Evolutionary conservation across 2,888 invertebrate species (phyloP), one percentile per base, ranked within the genome.

Genomic region (Salpingus planirostris): DNA sequence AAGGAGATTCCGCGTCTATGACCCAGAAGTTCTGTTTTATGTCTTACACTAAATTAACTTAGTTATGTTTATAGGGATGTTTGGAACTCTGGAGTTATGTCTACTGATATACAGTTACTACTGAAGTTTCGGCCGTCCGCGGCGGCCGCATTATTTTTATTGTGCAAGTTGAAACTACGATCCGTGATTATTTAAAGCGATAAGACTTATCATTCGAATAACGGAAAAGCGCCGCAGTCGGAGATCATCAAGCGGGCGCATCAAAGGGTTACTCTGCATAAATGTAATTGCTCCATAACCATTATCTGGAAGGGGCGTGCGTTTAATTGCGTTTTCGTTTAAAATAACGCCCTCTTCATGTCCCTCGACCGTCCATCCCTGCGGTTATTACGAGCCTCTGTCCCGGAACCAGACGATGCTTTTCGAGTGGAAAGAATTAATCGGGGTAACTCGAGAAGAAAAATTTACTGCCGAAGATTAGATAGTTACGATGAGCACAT

Each of bases 11-110:
- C 27, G 30, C 18, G 4, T 42, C 33, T 32, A 40, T 40, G 34
- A 33, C 40, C 42, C 39, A 40, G 47, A 45, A 52, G 49, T 44
- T 47, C 46, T 43, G 44, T 48, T 57, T 57, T 57, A 57, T 53
- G 53, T 49, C 54, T 53, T 45, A 47, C 55, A 52, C 49, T 55
- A 57, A 57, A 57, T 57, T 57, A 57, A 57, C 50, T 55, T 53
- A 55, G 56, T 57, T 54, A 55, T 55, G 55, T 57, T 57, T 55
- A 55, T 57, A 48, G 54, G 52, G 52, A 52, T 54, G 56, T 57
- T 55, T 54, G 51, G 51, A 54, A 54, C 46, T 54, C 51, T 50
- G 50, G 54, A 55, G 53, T 55, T 52, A 49, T 50, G 45, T 49
- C 47, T 43, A 43, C 47, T 50, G 49, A 51, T 52, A 50, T 51